Conservation (phyloP, 2,113 vertebrate genomes). For the Ahaetulla prasina region DNA sequence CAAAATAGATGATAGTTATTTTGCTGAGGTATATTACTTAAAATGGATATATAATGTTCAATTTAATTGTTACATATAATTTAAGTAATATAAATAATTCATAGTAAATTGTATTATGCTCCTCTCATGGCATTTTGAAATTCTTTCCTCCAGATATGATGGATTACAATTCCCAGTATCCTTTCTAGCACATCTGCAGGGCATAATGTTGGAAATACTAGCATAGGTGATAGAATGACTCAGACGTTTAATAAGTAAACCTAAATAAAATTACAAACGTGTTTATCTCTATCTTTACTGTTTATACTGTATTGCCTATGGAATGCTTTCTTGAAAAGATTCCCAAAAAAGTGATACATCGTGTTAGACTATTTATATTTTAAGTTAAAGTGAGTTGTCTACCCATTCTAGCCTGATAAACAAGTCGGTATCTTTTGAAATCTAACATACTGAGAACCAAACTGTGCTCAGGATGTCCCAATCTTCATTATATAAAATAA, state of each 20-base stretch:
- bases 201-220: background rate
- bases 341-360: background rate
- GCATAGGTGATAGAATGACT: background rate
- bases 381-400: background rate
- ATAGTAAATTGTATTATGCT: background rate
- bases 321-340: background rate
- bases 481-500: background rate
- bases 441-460: background rate
- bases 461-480: background rate
- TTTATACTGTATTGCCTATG: background rate
- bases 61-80: background rate
- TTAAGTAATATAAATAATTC: background rate
- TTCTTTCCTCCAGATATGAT: background rate
- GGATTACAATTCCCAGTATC: background rate
- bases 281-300: background rate
- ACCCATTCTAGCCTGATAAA: background rate
- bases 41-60: background rate
- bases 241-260: background rate
- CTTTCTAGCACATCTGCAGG: background rate
- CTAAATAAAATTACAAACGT: background rate
- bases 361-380: background rate
- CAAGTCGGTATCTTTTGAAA: background rate
- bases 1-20: background rate
- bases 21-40: background rate
- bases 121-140: background rate